These are phyloP conservation scores for Drosophila putrida DNA, from an alignment of 2,888 invertebrate genomes.

Conservation along the genomic window DNA sequence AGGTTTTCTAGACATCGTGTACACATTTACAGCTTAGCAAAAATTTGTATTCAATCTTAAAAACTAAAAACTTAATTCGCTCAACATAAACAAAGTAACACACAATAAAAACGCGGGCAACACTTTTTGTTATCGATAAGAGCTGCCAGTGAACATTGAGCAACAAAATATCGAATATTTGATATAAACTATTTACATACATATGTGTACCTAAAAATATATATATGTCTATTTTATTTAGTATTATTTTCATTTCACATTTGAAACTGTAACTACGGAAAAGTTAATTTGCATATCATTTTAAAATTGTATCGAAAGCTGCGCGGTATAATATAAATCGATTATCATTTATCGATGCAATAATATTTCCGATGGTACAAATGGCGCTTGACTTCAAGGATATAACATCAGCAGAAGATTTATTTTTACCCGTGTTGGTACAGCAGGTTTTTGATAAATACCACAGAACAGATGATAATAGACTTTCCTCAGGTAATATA, in stretches of 20 bases:
- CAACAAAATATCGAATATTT: not conserved
- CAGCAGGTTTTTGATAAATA: constrained; percentile 51
- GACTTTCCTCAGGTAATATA: constrained; percentile 23
- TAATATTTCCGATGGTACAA: constrained; percentile 5
- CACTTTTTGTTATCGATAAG: constrained; percentile 6
- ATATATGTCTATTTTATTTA: too few species aligned
- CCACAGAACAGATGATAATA: constrained; percentile 1
- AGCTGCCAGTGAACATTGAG: constrained; percentile 17
- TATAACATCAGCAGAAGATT: constrained; percentile 13
- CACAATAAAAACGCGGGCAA: constrained; percentile 45
- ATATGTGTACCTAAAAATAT: not conserved
- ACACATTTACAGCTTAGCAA: constrained; percentile 3
- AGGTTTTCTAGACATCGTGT: constrained; percentile 40
- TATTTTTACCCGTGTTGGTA: constrained; percentile 45
- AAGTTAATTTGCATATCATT: not conserved
- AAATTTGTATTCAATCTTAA: not conserved
- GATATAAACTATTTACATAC: too few species aligned
- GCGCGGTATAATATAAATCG: constrained; percentile 11
- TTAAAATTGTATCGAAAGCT: constrained; percentile 9
- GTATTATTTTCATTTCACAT: too few species aligned
- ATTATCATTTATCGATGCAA: constrained; percentile 1
- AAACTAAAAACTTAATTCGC: constrained; percentile 15
- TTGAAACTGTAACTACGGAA: too few species aligned
- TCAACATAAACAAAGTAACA: constrained; percentile 28
- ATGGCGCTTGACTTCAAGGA: constrained; percentile 38